phyloP scores from a whole-genome alignment of 37 sponge, comb jelly and placozoan genomes.

The Hexactinellida sp. region DNA sequence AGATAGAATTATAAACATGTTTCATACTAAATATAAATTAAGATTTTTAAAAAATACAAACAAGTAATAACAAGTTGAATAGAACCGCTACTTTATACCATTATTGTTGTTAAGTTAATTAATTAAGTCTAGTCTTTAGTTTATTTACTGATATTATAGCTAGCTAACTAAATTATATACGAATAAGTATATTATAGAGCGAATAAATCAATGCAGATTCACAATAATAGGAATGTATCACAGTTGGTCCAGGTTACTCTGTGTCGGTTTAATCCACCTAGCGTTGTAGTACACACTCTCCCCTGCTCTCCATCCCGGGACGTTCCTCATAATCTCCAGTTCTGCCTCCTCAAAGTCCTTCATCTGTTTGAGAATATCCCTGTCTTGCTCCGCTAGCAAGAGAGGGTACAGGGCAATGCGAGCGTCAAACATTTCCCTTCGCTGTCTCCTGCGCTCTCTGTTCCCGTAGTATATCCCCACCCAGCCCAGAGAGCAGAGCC shows the following conservation, averaged over 20 bases:
- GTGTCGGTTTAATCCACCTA: constrained; percentile 62
- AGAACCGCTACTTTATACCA: too few species aligned
- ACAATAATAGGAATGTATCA: not conserved
- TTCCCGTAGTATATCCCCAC: constrained; percentile 21
- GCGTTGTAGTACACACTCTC: constrained; percentile 69
- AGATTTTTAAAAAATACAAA: too few species aligned
- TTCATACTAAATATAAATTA: too few species aligned
- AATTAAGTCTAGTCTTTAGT: too few species aligned
- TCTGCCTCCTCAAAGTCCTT: constrained; percentile 62
- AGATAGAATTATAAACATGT: too few species aligned
- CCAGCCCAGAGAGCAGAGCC: constrained; percentile 52
- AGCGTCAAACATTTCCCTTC: constrained; percentile 47
- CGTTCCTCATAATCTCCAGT: constrained; percentile 63
- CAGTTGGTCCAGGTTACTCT: not conserved
- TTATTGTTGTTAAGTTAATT: too few species aligned
- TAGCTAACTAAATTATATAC: too few species aligned
- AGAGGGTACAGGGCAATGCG: constrained; percentile 63
- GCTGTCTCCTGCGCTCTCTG: constrained; percentile 34
- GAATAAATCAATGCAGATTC: too few species aligned
- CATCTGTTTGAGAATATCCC: constrained; percentile 56
- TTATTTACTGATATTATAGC: too few species aligned
- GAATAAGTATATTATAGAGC: too few species aligned
- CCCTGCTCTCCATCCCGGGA: constrained; percentile 66
- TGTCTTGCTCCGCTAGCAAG: constrained; percentile 76
- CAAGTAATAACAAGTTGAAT: too few species aligned